phyloP scores from a whole-genome alignment of 2,113 vertebrate species.

The Prunella fulvescens region DNA sequence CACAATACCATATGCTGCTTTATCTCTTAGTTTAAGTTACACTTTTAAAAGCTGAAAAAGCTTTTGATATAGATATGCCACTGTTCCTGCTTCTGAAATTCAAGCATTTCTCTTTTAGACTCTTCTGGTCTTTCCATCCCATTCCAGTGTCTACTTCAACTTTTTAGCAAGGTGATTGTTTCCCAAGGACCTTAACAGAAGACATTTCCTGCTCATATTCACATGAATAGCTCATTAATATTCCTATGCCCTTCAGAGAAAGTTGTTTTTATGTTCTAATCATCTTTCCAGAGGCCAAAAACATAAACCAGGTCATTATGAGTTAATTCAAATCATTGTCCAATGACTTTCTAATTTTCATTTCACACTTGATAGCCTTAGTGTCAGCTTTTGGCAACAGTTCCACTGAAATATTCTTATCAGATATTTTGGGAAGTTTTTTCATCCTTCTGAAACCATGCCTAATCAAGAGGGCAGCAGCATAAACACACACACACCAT shows the following conservation, averaged over 20 bases:
- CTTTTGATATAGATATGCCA: neutral
- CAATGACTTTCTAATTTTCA: neutral
- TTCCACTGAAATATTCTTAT: neutral
- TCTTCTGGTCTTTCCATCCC: neutral
- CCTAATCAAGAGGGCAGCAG: neutral
- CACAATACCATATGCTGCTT: neutral
- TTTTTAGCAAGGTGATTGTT: neutral
- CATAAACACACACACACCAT: neutral
- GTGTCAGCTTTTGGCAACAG: neutral
- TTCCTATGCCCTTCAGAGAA: constrained; percentile 15
- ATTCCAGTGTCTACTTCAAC: neutral
- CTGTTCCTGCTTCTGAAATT: neutral
- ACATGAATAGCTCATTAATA: neutral
- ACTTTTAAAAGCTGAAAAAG: neutral
- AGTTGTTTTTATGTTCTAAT: constrained; percentile 14
- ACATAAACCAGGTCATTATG: constrained; percentile 27
- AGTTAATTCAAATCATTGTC: constrained; percentile 17
- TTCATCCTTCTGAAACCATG: neutral
- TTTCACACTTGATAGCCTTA: constrained; percentile 22
- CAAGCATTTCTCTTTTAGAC: neutral
- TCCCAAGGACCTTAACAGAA: neutral
- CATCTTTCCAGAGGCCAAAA: constrained; percentile 1
- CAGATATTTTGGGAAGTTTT: neutral
- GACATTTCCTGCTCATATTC: neutral
- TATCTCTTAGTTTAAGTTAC: neutral